Percentiles rank a stretch among this genome's conserved stretches.
These are phyloP conservation scores for Drosophila antonietae DNA, from an alignment of 2,888 invertebrate genomes.

Conservation along the genomic window DNA sequence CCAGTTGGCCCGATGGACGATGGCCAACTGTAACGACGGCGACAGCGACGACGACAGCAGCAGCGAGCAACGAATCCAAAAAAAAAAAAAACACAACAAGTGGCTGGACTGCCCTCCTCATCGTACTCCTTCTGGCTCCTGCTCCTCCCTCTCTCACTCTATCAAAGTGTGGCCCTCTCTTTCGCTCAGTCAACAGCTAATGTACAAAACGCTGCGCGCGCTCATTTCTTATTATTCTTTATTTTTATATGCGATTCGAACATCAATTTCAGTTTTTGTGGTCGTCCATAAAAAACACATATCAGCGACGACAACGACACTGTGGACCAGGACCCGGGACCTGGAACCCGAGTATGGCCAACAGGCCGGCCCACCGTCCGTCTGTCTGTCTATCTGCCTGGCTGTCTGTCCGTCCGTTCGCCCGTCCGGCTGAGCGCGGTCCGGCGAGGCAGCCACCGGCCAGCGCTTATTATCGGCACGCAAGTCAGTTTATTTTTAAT, in stretches of 20 bases:
- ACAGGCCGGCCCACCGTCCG: conserved; percentile 2
- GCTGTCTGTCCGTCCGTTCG: background rate
- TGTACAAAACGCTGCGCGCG: conserved; percentile 79
- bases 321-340: conserved; percentile 39
- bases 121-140: background rate
- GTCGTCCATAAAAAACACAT: conserved; percentile 79
- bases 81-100: conserved; percentile 46
- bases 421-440: conserved; percentile 18
- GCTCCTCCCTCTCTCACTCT: background rate
- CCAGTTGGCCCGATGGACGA: conserved; percentile 30
- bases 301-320: conserved; percentile 62
- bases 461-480: conserved; percentile 81
- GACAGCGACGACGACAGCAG: conserved; percentile 36
- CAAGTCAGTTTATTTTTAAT: conserved; percentile 83
- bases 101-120: conserved; percentile 30
- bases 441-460: conserved; percentile 37
- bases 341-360: conserved; percentile 23
- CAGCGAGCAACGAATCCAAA: conserved; percentile 31
- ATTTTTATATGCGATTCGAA: conserved; percentile 76
- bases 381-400: background rate
- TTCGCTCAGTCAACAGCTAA: conserved; percentile 48
- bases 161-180: conserved; percentile 3
- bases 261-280: conserved; percentile 80
- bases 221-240: conserved; percentile 78
- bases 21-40: conserved; percentile 50